phyloP scores from a whole-genome alignment of 2,113 vertebrate species.

The Eubucco bourcierii region DNA sequence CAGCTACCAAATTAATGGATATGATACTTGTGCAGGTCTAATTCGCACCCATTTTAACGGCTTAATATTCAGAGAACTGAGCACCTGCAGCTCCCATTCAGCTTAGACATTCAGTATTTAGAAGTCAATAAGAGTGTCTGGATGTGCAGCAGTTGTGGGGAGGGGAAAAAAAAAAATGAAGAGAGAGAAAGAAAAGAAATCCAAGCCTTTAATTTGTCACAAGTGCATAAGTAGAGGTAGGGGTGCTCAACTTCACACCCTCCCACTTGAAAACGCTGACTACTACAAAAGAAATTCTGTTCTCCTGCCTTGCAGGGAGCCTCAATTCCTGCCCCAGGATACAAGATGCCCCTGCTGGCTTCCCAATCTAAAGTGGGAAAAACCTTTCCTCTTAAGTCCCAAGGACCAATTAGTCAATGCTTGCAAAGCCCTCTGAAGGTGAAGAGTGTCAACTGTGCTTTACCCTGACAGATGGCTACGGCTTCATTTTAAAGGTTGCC shows the following conservation, averaged over 20 bases:
- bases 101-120: background rate
- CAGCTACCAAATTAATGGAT: background rate
- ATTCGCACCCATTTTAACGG: background rate
- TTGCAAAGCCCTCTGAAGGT: constrained; percentile 7
- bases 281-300: background rate
- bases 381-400: background rate
- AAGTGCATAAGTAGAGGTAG: background rate
- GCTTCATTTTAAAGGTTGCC: constrained; percentile 21
- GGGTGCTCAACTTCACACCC: background rate
- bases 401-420: constrained; percentile 42
- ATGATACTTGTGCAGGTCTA: background rate
- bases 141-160: background rate
- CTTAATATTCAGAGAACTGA: background rate
- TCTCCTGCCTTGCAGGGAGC: background rate
- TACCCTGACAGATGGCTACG: constrained; percentile 2
- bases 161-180: background rate
- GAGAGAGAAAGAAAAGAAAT: background rate
- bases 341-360: constrained; percentile 32
- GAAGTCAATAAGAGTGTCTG: background rate
- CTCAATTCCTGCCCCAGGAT: constrained; percentile 28
- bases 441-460: background rate
- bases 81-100: constrained; percentile 14
- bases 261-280: background rate
- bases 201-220: background rate
- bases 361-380: background rate